Conservation (phyloP, 2,113 vertebrate genomes). For the Pachycephala philippinensis region DNA sequence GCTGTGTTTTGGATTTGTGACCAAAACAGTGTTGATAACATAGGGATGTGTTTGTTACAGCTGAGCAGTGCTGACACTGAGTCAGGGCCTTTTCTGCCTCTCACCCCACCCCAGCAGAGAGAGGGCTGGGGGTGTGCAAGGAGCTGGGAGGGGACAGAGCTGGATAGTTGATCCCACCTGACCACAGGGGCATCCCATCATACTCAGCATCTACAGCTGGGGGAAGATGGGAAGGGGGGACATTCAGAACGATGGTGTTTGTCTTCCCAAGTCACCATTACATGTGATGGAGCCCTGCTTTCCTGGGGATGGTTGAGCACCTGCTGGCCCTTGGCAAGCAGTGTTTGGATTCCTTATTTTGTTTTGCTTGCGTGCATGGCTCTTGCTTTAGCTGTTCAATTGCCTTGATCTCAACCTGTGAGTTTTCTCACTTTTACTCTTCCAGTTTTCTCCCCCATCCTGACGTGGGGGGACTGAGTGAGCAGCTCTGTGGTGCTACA, state of each 20-base stretch:
- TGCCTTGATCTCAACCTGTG: background rate
- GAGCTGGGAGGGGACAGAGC: background rate
- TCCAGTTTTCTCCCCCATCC: background rate
- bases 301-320: background rate
- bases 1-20: background rate
- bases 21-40: background rate
- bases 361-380: background rate
- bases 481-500: background rate
- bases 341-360: background rate
- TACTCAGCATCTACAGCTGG: background rate
- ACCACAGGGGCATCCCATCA: background rate
- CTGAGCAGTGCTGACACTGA: background rate
- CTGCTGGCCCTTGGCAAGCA: background rate
- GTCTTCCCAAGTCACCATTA: background rate
- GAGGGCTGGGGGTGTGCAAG: background rate
- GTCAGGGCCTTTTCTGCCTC: background rate
- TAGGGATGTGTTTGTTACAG: background rate
- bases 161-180: background rate
- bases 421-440: background rate
- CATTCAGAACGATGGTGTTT: accelerated
- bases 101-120: background rate
- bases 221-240: background rate
- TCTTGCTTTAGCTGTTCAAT: background rate
- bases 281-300: background rate
- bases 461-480: background rate